A percentile compares a stretch with the other conserved stretches of the same genome.
These are phyloP conservation scores for Enoplosus armatus DNA, from an alignment of 2,797 vertebrate species.

Conservation along the genomic window DNA sequence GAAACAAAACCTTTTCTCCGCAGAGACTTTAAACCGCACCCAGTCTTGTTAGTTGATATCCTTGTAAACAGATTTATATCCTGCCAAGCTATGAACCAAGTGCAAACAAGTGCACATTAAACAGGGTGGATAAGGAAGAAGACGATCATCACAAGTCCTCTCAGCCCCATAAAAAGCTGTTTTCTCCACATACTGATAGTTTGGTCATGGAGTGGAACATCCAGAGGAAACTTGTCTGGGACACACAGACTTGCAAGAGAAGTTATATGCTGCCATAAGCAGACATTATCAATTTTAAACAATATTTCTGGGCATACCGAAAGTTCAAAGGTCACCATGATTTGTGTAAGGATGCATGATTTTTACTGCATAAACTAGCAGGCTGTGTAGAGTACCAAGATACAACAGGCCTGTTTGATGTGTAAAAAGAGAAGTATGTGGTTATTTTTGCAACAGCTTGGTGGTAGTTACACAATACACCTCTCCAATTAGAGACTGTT, in stretches of 20 bases:
- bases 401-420: not conserved
- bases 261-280: not conserved
- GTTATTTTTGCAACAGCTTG: slow-evolving; percentile 21
- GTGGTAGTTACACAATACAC: slow-evolving; percentile 15
- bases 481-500: slow-evolving; percentile 7
- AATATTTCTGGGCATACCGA: not conserved
- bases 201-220: not conserved
- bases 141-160: not conserved
- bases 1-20: slow-evolving; percentile 2
- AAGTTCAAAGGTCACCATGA: not conserved
- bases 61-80: slow-evolving; percentile 1
- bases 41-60: slow-evolving; percentile 1
- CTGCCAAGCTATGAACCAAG: not conserved
- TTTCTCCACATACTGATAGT: not conserved
- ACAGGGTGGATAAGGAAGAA: not conserved
- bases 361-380: not conserved
- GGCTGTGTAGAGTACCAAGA: not conserved
- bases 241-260: not conserved
- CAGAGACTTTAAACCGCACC: slow-evolving; percentile 17
- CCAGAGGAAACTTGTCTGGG: not conserved
- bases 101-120: slow-evolving; percentile 2
- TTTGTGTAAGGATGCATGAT: not conserved
- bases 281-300: not conserved
- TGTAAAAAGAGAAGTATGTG: slow-evolving; percentile 18
- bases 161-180: not conserved